Percentiles rank a stretch among this genome's conserved stretches.
Evolutionary conservation across 1,140 invertebrate species (phyloP).

Genomic region (Euura saliciscinereae): DNA sequence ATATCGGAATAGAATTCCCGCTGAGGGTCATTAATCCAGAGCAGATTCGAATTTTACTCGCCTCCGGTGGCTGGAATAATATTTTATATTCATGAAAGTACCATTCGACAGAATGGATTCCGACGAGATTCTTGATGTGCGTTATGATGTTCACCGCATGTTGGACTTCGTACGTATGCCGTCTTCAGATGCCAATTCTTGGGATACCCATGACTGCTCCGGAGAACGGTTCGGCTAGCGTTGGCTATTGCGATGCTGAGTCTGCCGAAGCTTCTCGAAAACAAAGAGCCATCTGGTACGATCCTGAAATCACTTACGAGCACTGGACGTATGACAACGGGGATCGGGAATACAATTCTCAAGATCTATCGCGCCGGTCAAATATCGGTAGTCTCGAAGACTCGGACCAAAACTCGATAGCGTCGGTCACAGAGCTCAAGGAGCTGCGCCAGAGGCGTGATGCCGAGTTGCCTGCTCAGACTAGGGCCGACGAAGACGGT

Average conservation of each 20-base stretch:
- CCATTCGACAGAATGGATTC: slow-evolving; percentile 39
- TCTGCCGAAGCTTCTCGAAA: slow-evolving; percentile 30
- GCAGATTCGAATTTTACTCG: too few relatives aligned
- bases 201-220: slow-evolving; percentile 71
- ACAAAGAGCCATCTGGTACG: slow-evolving; percentile 45
- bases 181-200: slow-evolving; percentile 74
- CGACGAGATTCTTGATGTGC: slow-evolving; percentile 61
- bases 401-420: background rate
- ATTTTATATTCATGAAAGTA: background rate
- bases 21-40: too few relatives aligned
- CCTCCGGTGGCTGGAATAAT: too few relatives aligned
- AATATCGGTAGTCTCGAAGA: background rate
- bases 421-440: background rate
- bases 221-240: slow-evolving; percentile 1
- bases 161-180: slow-evolving; percentile 72
- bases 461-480: background rate
- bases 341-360: background rate
- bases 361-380: background rate
- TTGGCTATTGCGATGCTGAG: slow-evolving; percentile 9
- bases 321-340: background rate
- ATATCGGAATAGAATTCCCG: too few relatives aligned
- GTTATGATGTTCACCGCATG: slow-evolving; percentile 73
- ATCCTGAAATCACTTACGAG: background rate
- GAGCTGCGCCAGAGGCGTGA: background rate
- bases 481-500: background rate